Percentiles rank a stretch among this genome's conserved stretches.
These are phyloP conservation scores for Copsychus sechellarum DNA, from an alignment of 2,113 vertebrate species.

Conservation along the genomic window DNA sequence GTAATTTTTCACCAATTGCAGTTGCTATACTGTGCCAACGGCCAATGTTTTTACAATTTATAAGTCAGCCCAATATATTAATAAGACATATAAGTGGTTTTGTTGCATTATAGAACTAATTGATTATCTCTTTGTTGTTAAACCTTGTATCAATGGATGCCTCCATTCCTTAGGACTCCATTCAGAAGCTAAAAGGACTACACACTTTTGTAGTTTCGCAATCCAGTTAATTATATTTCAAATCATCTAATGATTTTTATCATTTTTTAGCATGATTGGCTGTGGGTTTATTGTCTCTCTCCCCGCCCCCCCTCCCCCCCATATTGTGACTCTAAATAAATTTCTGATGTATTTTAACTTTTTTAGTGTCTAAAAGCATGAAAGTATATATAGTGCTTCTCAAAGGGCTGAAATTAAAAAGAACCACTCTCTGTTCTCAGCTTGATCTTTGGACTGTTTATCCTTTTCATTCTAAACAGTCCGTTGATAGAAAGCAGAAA, in stretches of 20 bases:
- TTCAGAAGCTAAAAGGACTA: background rate
- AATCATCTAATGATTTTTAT: background rate
- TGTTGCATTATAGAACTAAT: background rate
- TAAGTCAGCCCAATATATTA: background rate
- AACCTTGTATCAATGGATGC: background rate
- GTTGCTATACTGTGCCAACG: background rate
- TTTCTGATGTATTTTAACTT: background rate
- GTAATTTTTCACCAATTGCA: background rate
- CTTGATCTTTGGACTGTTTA: background rate
- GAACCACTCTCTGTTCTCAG: background rate
- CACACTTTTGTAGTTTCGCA: background rate
- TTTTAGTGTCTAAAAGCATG: background rate
- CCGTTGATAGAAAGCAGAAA: background rate
- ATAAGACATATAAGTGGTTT: background rate
- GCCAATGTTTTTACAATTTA: background rate
- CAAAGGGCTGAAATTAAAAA: background rate
- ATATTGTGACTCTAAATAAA: background rate
- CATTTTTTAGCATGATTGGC: background rate
- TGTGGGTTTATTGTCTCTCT: background rate
- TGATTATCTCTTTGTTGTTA: background rate
- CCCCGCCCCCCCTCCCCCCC: too few relatives aligned
- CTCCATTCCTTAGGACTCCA: background rate
- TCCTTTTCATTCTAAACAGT: background rate
- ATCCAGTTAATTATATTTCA: background rate
- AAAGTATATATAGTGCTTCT: background rate